A percentile compares a stretch with the other conserved stretches of the same genome.
phyloP scores from a whole-genome alignment of 1,140 invertebrate genomes.

The Drosophila asahinai region DNA sequence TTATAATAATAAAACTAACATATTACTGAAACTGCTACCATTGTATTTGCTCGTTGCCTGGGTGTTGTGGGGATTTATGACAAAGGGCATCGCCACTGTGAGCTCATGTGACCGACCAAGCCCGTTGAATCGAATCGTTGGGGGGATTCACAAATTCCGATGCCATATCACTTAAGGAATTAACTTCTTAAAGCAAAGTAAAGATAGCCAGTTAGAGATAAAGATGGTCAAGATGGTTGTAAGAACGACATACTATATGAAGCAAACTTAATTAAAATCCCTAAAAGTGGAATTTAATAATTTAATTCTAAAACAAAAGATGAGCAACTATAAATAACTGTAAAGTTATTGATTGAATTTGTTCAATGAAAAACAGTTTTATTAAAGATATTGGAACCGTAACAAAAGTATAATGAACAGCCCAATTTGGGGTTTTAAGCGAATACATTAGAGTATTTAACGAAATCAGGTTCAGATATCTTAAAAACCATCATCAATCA shows the following conservation, averaged over 20 bases:
- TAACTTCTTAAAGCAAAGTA: not conserved
- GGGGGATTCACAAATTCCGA: conserved; percentile 17
- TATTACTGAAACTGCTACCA: conserved; percentile 8
- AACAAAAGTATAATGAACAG: no score
- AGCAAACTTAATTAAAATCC: no score
- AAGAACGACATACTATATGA: not conserved
- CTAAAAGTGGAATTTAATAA: no score
- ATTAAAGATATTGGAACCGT: no score
- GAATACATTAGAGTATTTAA: not conserved
- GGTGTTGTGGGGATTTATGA: not conserved
- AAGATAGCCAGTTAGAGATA: no score
- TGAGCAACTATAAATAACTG: no score
- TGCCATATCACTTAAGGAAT: not conserved
- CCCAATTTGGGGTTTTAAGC: no score
- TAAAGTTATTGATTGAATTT: no score
- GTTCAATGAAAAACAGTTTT: no score
- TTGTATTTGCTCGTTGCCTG: not conserved
- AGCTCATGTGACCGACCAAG: conserved; percentile 9
- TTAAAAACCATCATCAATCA: not conserved
- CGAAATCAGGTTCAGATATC: not conserved
- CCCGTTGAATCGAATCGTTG: not conserved
- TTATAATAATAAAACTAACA: conserved; percentile 59
- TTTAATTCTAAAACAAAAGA: no score
- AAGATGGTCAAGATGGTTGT: not conserved
- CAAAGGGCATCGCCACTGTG: not conserved